A percentile compares a stretch with the other conserved stretches of the same genome.
Conservation (phyloP, 2,888 invertebrate species). For the Pyrrhosoma nymphula region DNA sequence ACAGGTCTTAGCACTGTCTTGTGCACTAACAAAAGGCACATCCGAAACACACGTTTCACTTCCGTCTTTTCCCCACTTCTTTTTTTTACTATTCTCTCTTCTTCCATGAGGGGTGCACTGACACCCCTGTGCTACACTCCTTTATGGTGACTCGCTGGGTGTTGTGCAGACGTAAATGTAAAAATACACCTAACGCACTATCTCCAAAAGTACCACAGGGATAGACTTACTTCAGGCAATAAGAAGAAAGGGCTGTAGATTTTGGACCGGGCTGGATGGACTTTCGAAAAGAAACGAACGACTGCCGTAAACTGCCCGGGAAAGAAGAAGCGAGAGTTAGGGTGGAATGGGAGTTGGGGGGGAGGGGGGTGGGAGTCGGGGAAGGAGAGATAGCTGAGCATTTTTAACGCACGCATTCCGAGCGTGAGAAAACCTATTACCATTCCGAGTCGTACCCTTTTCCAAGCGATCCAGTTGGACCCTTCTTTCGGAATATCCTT, state of each 20-base stretch:
- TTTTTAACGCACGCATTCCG: background rate
- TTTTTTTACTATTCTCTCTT: too few relatives aligned
- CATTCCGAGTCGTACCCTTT: background rate
- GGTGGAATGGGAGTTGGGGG: too few relatives aligned
- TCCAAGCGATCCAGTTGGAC: background rate
- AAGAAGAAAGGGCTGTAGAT: background rate
- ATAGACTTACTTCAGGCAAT: background rate
- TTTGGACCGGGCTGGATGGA: background rate
- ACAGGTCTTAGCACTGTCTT: too few relatives aligned
- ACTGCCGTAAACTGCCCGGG: background rate
- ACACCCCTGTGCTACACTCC: too few relatives aligned
- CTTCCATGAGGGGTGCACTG: too few relatives aligned
- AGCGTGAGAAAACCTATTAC: conserved; percentile 21
- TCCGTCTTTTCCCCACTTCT: too few relatives aligned
- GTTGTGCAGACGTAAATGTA: too few relatives aligned
- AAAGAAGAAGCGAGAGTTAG: background rate
- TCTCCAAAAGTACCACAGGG: background rate
- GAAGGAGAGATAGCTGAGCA: background rate
- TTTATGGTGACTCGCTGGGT: too few relatives aligned
- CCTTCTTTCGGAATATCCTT: background rate
- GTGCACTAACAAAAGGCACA: too few relatives aligned
- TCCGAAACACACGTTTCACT: too few relatives aligned
- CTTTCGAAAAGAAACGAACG: background rate
- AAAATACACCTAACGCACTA: background rate
- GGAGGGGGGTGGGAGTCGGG: background rate